Percentiles rank a stretch among this genome's conserved stretches.
These are phyloP conservation scores for Esox masquinongy DNA, from an alignment of 2,797 vertebrate genomes.

Conservation along the genomic window DNA sequence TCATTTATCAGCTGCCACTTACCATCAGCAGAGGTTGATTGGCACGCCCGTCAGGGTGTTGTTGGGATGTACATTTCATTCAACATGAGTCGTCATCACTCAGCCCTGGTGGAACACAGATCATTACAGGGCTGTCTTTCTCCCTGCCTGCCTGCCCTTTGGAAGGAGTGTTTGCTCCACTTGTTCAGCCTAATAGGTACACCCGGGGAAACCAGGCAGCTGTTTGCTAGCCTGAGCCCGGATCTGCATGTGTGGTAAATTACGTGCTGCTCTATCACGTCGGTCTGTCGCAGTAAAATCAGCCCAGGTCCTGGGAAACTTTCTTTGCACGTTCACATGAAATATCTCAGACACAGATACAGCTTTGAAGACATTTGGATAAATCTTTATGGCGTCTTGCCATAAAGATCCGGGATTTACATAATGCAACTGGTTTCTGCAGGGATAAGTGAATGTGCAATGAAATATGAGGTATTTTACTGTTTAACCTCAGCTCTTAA, in stretches of 20 bases:
- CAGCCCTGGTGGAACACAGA: constrained; percentile 28
- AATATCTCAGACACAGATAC: no score
- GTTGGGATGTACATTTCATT: constrained; percentile 31
- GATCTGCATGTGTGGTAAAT: background rate
- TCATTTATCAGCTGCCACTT: constrained; percentile 24
- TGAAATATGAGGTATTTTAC: no score
- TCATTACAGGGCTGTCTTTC: constrained; percentile 15
- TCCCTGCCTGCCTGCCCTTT: constrained; percentile 30
- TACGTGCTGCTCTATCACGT: background rate
- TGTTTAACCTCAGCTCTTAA: no score
- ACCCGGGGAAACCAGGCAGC: background rate
- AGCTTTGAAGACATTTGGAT: no score
- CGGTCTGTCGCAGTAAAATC: no score
- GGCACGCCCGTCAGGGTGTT: constrained; percentile 19
- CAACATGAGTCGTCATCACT: constrained; percentile 38
- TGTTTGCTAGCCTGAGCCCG: constrained; percentile 23
- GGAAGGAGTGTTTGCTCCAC: constrained; percentile 23
- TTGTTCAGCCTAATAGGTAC: constrained; percentile 16
- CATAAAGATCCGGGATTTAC: no score
- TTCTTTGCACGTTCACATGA: no score
- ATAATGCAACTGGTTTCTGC: no score
- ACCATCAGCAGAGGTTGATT: constrained; percentile 40
- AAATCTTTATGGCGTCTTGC: no score
- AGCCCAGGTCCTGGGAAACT: no score
- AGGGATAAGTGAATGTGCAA: no score